phyloP scores from a whole-genome alignment of 2,797 vertebrate genomes.

The Zenarchopterus dispar region DNA sequence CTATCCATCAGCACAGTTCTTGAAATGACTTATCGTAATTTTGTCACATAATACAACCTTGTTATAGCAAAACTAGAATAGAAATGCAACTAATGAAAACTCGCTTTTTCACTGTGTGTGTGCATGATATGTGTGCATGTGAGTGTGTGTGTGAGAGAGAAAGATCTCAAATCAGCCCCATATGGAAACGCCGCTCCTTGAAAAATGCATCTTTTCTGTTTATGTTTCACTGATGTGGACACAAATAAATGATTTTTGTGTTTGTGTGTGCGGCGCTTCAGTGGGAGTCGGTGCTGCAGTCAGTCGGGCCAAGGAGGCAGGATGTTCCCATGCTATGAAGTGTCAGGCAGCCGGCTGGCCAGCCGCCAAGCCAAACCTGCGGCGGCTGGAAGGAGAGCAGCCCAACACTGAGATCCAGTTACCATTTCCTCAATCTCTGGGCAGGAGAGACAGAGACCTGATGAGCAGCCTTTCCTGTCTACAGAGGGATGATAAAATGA shows the following conservation, averaged over 20 bases:
- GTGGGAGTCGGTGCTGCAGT: constrained; percentile 28
- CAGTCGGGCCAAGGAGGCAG: constrained; percentile 68
- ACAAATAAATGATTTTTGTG: constrained; percentile 28
- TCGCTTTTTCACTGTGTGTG: constrained; percentile 19
- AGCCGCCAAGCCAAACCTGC: constrained; percentile 81
- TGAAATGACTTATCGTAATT: no score
- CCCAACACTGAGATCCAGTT: constrained; percentile 73
- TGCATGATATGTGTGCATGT: not conserved
- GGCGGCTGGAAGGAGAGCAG: constrained; percentile 69
- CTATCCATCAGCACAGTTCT: no score
- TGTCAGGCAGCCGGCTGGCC: constrained; percentile 85
- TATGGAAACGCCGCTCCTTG: constrained; percentile 37
- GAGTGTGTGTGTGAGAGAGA: not conserved
- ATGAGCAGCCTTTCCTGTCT: constrained; percentile 68
- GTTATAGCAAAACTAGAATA: no score
- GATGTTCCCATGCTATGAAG: constrained; percentile 88
- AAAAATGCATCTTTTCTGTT: constrained; percentile 45
- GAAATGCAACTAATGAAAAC: constrained; percentile 20
- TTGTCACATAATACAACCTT: no score
- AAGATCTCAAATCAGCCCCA: constrained; percentile 40
- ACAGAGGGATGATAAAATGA: constrained; percentile 60
- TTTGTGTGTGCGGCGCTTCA: constrained; percentile 19
- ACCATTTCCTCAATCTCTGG: constrained; percentile 74
- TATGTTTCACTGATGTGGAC: constrained; percentile 43
- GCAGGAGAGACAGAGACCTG: constrained; percentile 46